Percentiles rank a stretch among this genome's conserved stretches.
Conservation (phyloP, 1,140 invertebrate species). For the Hypsibius dujardini region DNA sequence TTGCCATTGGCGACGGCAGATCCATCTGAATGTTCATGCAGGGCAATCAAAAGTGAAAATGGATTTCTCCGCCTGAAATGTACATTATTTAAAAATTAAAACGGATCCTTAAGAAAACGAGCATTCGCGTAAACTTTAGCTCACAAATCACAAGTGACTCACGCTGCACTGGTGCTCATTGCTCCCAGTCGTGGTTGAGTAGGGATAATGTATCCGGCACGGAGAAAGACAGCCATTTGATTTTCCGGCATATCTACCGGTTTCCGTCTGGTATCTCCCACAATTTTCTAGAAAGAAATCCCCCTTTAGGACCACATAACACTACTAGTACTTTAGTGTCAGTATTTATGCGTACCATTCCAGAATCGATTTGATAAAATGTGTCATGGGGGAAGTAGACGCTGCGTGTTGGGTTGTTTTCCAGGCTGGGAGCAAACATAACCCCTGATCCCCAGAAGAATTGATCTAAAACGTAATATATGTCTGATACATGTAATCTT, state of each 20-base stretch:
- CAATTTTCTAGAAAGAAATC: conserved; percentile 23
- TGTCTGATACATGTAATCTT: conserved; percentile 32
- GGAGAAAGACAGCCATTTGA: conserved; percentile 47
- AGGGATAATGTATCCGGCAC: conserved; percentile 54
- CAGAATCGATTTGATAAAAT: not conserved
- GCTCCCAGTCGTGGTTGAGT: conserved; percentile 35
- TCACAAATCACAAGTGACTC: not conserved
- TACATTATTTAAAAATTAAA: not conserved
- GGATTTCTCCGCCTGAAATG: conserved; percentile 37
- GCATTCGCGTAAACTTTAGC: not conserved
- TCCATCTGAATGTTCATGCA: conserved; percentile 33
- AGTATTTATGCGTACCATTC: not conserved
- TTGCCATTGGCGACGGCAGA: conserved; percentile 39
- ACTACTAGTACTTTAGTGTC: not conserved
- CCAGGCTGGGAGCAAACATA: conserved; percentile 54
- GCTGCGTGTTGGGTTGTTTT: not conserved
- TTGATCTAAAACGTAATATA: conserved; percentile 53
- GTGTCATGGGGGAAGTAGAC: not conserved
- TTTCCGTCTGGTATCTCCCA: conserved; percentile 31
- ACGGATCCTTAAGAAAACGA: not conserved
- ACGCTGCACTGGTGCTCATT: conserved; percentile 43
- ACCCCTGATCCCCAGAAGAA: conserved; percentile 59
- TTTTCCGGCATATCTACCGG: conserved; percentile 41
- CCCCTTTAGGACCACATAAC: conserved; percentile 5
- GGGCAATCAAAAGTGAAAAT: conserved; percentile 43